A percentile compares a stretch with the other conserved stretches of the same genome.
Evolutionary conservation across 2,797 vertebrate species (phyloP).

Genomic region (Arrhamphus sclerolepis): DNA sequence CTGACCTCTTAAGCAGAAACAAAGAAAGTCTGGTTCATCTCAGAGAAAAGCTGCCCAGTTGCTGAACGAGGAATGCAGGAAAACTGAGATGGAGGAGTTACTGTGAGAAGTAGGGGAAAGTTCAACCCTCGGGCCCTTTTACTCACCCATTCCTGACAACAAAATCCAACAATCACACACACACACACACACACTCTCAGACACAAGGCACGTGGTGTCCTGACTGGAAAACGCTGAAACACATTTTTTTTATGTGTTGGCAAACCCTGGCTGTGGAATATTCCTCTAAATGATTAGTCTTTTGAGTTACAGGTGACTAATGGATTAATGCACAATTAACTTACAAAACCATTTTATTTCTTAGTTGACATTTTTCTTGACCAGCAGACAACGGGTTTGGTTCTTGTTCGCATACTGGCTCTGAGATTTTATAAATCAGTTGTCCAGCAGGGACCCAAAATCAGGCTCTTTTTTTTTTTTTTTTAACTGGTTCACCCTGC

Average conservation of each 20-base stretch:
- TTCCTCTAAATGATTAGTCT: not conserved
- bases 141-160: constrained; percentile 48
- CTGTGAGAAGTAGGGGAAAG: constrained; percentile 84
- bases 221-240: constrained; percentile 5
- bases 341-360: no score
- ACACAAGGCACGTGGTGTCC: constrained; percentile 43
- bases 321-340: no score
- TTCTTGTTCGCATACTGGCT: no score
- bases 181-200: constrained; percentile 25
- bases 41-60: not conserved
- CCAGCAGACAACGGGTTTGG: no score
- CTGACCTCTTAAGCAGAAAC: not conserved
- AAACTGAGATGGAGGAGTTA: constrained; percentile 31
- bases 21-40: not conserved
- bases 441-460: no score
- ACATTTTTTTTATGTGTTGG: constrained; percentile 2
- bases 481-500: no score
- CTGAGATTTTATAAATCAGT: no score
- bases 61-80: constrained; percentile 51
- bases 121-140: constrained; percentile 67
- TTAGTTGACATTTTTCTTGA: no score
- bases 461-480: no score
- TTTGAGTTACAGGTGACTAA: no score
- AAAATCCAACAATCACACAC: constrained; percentile 43
- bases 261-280: not conserved